These are phyloP conservation scores for Diploscapter pachys DNA, from an alignment of 1,140 invertebrate genomes.

Conservation along the genomic window DNA sequence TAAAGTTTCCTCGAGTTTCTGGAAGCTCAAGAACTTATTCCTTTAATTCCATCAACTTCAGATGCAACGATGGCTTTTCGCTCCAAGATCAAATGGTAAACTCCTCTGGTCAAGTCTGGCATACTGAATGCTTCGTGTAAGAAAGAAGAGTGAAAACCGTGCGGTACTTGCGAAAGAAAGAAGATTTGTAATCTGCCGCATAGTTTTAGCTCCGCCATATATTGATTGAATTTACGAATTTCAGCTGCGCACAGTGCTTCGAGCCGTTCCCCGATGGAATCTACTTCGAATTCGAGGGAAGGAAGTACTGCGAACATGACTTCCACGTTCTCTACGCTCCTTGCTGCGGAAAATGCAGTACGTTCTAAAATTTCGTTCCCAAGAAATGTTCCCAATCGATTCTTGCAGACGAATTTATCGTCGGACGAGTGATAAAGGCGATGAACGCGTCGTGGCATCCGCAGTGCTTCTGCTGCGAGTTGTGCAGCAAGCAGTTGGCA, in stretches of 20 bases:
- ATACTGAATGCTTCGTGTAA: slow-evolving; percentile 98
- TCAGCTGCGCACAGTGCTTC: slow-evolving; percentile 96
- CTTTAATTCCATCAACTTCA: slow-evolving; percentile 1
- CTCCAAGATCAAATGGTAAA: slow-evolving; percentile 94
- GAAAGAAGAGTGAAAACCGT: slow-evolving; percentile 58
- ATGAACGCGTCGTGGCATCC: slow-evolving; percentile 99
- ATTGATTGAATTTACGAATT: slow-evolving; percentile 35
- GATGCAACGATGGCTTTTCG: slow-evolving; percentile 49
- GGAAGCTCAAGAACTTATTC: too few relatives aligned
- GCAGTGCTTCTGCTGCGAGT: slow-evolving; percentile 89
- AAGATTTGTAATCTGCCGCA: not conserved
- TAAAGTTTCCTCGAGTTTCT: too few relatives aligned
- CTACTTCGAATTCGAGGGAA: slow-evolving; percentile 97
- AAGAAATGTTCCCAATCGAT: slow-evolving; percentile 3
- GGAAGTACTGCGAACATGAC: slow-evolving; percentile 99
- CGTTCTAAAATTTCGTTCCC: slow-evolving; percentile 51
- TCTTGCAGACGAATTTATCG: slow-evolving; percentile 55
- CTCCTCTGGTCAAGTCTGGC: slow-evolving; percentile 95
- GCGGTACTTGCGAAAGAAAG: too few relatives aligned
- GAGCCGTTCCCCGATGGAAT: slow-evolving; percentile 93
- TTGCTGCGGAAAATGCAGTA: slow-evolving; percentile 93
- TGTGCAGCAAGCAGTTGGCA: slow-evolving; percentile 83
- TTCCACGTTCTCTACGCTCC: slow-evolving; percentile 76
- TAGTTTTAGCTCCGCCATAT: not conserved
- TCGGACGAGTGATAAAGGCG: slow-evolving; percentile 90